These are phyloP conservation scores for Scaptomyza caliginosa DNA, from an alignment of 2,888 invertebrate genomes.

Conservation along the genomic window DNA sequence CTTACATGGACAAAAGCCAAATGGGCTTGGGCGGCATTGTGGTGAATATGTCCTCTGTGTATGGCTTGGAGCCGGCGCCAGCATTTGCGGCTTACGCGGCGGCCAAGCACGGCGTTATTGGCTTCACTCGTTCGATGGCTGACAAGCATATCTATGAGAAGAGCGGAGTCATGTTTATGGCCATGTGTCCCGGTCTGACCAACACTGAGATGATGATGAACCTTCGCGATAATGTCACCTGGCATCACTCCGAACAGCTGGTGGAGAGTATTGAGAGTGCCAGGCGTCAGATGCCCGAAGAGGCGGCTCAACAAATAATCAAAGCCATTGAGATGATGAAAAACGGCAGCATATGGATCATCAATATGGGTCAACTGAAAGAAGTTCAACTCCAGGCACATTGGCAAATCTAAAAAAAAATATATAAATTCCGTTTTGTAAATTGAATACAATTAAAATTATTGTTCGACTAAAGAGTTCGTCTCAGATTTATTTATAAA, in stretches of 20 bases:
- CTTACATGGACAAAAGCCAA: constrained; percentile 81
- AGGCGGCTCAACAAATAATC: constrained; percentile 76
- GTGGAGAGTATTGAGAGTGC: constrained; percentile 70
- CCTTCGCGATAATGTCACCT: constrained; percentile 77
- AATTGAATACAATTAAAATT: too few species aligned
- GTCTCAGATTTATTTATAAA: too few species aligned
- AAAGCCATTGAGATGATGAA: constrained; percentile 80
- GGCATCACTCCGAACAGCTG: constrained; percentile 71
- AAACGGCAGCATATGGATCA: constrained; percentile 82
- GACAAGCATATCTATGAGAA: constrained; percentile 71
- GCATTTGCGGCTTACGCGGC: constrained; percentile 81
- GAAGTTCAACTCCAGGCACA: constrained; percentile 75
- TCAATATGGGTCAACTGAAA: constrained; percentile 75
- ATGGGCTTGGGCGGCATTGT: constrained; percentile 81
- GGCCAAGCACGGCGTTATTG: constrained; percentile 82
- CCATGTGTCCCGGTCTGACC: constrained; percentile 81
- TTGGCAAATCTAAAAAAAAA: constrained; percentile 70
- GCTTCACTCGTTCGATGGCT: constrained; percentile 82
- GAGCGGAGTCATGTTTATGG: constrained; percentile 80
- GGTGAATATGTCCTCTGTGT: constrained; percentile 81
- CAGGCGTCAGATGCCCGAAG: constrained; percentile 80
- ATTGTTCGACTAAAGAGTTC: too few species aligned
- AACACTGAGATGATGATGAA: constrained; percentile 80
- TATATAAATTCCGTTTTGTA: too few species aligned
- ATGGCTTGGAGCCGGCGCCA: constrained; percentile 80